A percentile compares a stretch with the other conserved stretches of the same genome.
Conservation (phyloP, 2,797 vertebrate genomes). For the Geotria australis region DNA sequence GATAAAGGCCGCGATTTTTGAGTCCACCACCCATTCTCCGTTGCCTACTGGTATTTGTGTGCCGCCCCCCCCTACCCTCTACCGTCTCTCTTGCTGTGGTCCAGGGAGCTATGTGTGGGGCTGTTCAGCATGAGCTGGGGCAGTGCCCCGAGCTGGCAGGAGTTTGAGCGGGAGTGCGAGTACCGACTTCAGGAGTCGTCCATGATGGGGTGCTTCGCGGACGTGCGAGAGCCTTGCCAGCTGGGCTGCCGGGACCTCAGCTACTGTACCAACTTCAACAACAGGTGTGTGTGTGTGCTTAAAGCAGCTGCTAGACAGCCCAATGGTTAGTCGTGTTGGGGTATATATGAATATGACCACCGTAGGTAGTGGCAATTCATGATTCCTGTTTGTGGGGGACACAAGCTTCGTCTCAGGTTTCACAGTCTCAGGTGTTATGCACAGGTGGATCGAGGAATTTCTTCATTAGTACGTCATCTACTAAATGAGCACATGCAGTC, state of each 20-base stretch:
- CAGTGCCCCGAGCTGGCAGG: slow-evolving; percentile 71
- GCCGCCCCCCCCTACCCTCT: background rate
- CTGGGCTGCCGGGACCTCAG: slow-evolving; percentile 74
- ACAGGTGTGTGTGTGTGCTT: slow-evolving; percentile 31
- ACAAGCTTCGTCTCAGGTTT: no score
- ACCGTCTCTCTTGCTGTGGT: slow-evolving; percentile 1
- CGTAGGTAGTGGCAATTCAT: no score
- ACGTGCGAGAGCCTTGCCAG: slow-evolving; percentile 85
- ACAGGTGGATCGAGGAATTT: no score
- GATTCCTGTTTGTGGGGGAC: no score
- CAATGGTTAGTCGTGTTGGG: no score
- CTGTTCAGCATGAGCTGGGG: slow-evolving; percentile 87
- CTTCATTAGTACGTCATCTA: no score
- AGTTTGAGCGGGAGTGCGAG: slow-evolving; percentile 81
- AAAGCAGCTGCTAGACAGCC: background rate
- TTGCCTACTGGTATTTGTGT: background rate
- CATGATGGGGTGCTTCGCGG: slow-evolving; percentile 78
- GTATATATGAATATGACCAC: no score
- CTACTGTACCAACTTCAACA: slow-evolving; percentile 99
- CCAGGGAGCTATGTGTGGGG: slow-evolving; percentile 68
- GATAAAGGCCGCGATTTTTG: no score
- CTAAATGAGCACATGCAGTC: no score
- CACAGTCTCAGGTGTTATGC: no score
- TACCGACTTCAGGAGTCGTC: slow-evolving; percentile 63
- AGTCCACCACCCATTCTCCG: background rate